Base-by-base conservation (phyloP, 2,888 invertebrate genomes). In the Agrochola litura region DNA sequence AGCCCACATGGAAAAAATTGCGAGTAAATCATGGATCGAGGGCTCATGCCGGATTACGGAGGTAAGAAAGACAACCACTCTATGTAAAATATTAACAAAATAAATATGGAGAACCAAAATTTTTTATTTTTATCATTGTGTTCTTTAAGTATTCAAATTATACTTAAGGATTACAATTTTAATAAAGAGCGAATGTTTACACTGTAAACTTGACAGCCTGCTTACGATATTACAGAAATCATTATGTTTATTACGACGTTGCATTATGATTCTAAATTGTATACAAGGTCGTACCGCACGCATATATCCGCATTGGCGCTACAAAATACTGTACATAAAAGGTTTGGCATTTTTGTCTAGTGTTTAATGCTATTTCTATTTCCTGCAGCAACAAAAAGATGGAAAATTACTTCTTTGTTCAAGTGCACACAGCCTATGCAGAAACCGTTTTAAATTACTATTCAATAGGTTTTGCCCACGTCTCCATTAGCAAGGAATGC, bases 281-380 rank as follows among this genome's bases (percentile, higher is more conserved):
- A 76, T 41, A 82, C 85, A 84, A 84, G 84, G 84, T 66, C 79
- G 68, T 56, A 73, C 60, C 41, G 65, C 72, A 79, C 58, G 79
- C 76, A 85, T 30, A 30, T 30, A 30, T 84, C 85, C 84, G 84
- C 85, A 84, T 84, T 82, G 64, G 56, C 74, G 79, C 64, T 66
- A 73, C 84, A 77, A 81, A 77, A 84, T 77, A 77, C 73, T 49
- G 37, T 71, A 76, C 81, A 64, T 77, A 77, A 52, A 73, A 71
- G 77, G 74, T 52, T 70, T 46, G 73, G 72, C 66, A 72, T 81
- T 84, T 82, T 77, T 70, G 68, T 80, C 71, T 74, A 63, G 66
- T 37, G 37, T 5, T 14, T 58, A 37, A 67, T 19, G 56, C 49
- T 66, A 72, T 76, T 80, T 79, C 65, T 72, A 61, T 83, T 73